A percentile compares a stretch with the other conserved stretches of the same genome.
These are phyloP conservation scores for Helicolenus hilgendorfi DNA, from an alignment of 2,797 vertebrate species.

Conservation along the genomic window DNA sequence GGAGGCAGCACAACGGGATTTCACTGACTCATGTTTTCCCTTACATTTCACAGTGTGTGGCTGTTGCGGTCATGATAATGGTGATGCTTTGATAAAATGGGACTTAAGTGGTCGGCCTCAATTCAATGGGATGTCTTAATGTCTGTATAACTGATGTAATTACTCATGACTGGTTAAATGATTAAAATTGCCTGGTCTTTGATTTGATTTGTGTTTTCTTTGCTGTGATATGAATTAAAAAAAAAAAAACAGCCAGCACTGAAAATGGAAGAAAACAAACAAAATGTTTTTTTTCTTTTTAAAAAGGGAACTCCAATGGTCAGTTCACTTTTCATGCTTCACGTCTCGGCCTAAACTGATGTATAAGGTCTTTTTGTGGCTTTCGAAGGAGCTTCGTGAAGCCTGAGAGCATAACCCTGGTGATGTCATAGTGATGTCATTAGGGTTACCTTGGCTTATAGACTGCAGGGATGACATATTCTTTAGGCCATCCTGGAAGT, in stretches of 20 bases:
- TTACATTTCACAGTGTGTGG: constrained; percentile 21
- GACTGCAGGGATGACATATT: no score
- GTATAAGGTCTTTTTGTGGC: not conserved
- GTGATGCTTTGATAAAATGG: constrained; percentile 35
- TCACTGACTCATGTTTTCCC: constrained; percentile 41
- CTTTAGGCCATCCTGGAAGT: no score
- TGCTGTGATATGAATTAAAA: not conserved
- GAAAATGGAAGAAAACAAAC: not conserved
- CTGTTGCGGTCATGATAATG: constrained; percentile 54
- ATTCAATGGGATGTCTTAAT: constrained; percentile 72
- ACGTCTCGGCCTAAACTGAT: not conserved
- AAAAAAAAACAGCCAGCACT: no score
- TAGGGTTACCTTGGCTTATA: not conserved
- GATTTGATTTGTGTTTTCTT: constrained; percentile 9
- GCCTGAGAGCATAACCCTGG: not conserved
- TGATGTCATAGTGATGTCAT: not conserved
- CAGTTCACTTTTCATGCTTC: not conserved
- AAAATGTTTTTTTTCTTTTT: not conserved
- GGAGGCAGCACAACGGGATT: not conserved
- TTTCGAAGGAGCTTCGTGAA: not conserved
- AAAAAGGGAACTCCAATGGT: not conserved
- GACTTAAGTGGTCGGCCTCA: constrained; percentile 36
- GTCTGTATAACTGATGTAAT: constrained; percentile 78
- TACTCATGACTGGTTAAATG: constrained; percentile 60
- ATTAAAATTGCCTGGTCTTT: constrained; percentile 77